These are phyloP conservation scores for Archips xylosteana DNA, from an alignment of 2,888 invertebrate species.

Conservation along the genomic window DNA sequence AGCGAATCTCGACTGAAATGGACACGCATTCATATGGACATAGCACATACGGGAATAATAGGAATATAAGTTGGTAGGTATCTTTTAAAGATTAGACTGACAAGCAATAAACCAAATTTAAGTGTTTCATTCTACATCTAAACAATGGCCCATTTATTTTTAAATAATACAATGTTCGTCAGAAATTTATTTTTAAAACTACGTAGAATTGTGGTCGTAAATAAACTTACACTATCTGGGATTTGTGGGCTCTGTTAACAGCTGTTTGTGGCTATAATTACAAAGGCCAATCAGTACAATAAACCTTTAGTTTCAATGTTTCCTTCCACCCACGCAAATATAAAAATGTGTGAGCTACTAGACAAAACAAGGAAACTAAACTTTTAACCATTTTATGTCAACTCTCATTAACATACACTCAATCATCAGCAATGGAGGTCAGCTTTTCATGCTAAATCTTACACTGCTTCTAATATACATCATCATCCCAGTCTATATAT, in stretches of 20 bases:
- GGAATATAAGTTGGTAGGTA: neutral
- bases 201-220: slow-evolving; percentile 25
- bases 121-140: neutral
- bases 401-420: neutral
- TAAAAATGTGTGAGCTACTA: neutral
- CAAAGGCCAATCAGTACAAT: slow-evolving; percentile 1
- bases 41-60: too few relatives aligned
- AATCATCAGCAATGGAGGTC: neutral
- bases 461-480: too few relatives aligned
- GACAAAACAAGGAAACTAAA: slow-evolving; percentile 1
- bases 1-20: too few relatives aligned
- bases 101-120: neutral
- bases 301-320: slow-evolving; percentile 11
- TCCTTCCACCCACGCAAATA: neutral
- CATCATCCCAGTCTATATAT: too few relatives aligned
- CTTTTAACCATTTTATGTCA: neutral
- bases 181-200: slow-evolving; percentile 28
- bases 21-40: too few relatives aligned
- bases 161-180: slow-evolving; percentile 9
- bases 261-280: slow-evolving; percentile 26
- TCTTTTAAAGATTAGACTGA: neutral
- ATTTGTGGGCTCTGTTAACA: slow-evolving; percentile 6
- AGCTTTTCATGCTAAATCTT: neutral
- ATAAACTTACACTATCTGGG: slow-evolving; percentile 29
- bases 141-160: slow-evolving; percentile 21